phyloP scores from a whole-genome alignment of 1,140 invertebrate genomes.

The Nixonia krombeini region DNA sequence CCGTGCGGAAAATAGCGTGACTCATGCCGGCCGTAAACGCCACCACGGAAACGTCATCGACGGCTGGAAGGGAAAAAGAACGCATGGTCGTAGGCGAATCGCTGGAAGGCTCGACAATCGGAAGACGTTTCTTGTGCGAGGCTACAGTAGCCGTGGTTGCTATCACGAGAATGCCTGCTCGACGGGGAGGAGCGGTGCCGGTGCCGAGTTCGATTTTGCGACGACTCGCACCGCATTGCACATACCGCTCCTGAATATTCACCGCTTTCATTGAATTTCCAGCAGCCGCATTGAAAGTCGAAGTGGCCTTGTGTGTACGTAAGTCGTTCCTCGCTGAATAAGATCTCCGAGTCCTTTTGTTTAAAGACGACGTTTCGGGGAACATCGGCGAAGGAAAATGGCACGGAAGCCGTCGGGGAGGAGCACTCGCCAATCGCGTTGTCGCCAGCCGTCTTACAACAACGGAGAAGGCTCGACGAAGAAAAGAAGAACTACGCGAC shows the following conservation, averaged over 20 bases:
- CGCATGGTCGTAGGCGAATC: not conserved
- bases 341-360: not conserved
- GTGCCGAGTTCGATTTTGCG: too few species aligned
- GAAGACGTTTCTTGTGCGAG: too few species aligned
- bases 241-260: conserved; percentile 21
- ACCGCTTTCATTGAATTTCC: conserved; percentile 23
- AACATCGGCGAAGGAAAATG: not conserved
- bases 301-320: conserved; percentile 20
- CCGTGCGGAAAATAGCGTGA: conserved; percentile 12
- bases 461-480: too few species aligned
- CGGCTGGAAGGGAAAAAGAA: not conserved
- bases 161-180: too few species aligned
- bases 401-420: too few species aligned
- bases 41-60: too few species aligned
- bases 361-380: not conserved
- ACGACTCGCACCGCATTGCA: conserved; percentile 18
- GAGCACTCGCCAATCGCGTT: too few species aligned
- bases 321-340: conserved; percentile 9
- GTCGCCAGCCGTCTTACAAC: too few species aligned
- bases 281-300: conserved; percentile 22
- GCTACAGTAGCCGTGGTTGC: too few species aligned
- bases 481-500: too few species aligned
- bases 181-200: too few species aligned
- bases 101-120: too few species aligned
- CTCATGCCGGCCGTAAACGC: conserved; percentile 5